Conservation (phyloP, 2,113 vertebrate species). For the Gallinago undulata region DNA sequence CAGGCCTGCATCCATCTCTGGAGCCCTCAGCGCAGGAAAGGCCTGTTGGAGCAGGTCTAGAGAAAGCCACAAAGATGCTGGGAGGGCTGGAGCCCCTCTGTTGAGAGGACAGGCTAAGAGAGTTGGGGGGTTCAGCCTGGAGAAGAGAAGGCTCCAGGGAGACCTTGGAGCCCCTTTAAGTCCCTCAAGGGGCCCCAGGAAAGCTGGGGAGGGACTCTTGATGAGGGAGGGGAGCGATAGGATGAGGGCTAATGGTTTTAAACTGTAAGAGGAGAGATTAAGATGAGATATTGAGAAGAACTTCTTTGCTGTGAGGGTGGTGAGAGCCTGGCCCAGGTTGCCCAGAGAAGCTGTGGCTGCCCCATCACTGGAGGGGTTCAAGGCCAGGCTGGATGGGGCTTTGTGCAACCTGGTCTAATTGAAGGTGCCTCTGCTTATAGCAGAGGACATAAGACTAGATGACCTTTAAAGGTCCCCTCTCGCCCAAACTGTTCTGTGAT, state of each 20-base stretch:
- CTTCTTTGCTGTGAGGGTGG: background rate
- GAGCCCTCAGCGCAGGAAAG: background rate
- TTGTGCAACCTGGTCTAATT: background rate
- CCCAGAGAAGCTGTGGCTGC: background rate
- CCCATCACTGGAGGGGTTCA: background rate
- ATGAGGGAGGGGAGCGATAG: background rate
- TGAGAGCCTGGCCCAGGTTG: background rate
- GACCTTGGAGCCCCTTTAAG: background rate
- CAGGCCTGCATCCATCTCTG: background rate
- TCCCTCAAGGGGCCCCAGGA: background rate
- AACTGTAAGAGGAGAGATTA: background rate
- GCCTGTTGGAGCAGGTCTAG: background rate
- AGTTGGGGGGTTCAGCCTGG: no score
- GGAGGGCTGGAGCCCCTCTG: background rate
- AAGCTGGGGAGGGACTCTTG: no score
- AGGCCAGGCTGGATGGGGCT: background rate
- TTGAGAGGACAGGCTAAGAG: background rate
- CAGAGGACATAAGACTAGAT: background rate
- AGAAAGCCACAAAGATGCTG: background rate
- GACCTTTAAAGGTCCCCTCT: background rate
- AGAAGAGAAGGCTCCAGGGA: background rate
- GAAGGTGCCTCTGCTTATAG: background rate
- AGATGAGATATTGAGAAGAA: background rate
- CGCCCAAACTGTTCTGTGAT: background rate
- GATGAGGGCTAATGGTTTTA: background rate